Evolutionary conservation across 2,888 invertebrate species (phyloP), one percentile per base, ranked within the genome.

Genomic region (Mythimna loreyi): DNA sequence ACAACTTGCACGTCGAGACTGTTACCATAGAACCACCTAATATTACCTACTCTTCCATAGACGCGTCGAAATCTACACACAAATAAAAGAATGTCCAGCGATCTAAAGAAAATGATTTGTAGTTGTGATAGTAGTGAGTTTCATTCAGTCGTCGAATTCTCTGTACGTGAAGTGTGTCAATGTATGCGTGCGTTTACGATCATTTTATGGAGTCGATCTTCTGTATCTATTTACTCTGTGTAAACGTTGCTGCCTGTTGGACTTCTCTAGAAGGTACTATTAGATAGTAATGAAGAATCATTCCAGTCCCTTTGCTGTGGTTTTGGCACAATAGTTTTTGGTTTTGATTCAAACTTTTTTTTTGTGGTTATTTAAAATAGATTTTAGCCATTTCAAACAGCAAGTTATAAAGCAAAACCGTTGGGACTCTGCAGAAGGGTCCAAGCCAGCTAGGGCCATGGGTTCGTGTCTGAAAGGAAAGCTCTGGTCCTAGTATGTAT

Each of bases 281-380:
- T 6, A 33, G 1, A 47, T 40, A 40, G 30, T 40, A 66, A 40
- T 30, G 21, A 33, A 49, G 8, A 71, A 50, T 28, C 1, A 56
- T 68, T 66, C 55, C 1, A 43, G 7, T 56, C 11, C 11, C 21
- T 75, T 75, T 75, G 33, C 68, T 28, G 75, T 19, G 71, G 75
- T 50, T 67, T 33, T 1, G 4, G 9, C 8, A 50, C 21, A 43
- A 49, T 67, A 75, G 40, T 67, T 33, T 6, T 25, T 30, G 9
- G 6, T 53, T 68, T 75, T n/a, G 11, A 19, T 6, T 11, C 30
- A 7, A 3, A 11, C n/a, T 30, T 43, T 23, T 53, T 6, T n/a
- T 43, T 47, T 71, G 68, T 43, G 69, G 75, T n/a, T 47, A 55
- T 55, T 43, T n/a, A 25, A 1, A 45, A 11, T 9, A 1, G 7